Percentiles rank a stretch among this genome's conserved stretches.
Evolutionary conservation across 2,888 invertebrate genomes (phyloP).

Genomic region (Plebejus melissa): DNA sequence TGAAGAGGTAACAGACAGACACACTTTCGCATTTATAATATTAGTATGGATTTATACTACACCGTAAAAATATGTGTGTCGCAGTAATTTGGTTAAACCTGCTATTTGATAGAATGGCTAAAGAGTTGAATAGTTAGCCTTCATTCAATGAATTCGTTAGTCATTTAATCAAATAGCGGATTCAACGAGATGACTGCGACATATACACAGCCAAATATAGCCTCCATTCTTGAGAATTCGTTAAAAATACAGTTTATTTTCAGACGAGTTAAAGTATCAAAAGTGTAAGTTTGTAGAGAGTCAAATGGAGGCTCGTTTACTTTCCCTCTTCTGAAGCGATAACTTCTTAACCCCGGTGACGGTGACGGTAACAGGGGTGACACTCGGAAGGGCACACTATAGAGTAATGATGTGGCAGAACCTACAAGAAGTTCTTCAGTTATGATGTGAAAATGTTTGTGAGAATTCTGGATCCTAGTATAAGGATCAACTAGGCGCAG

Average conservation of each 20-base stretch:
- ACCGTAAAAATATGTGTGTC: too few species aligned
- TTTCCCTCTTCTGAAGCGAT: slow-evolving; percentile 57
- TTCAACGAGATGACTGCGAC: too few species aligned
- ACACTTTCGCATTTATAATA: too few species aligned
- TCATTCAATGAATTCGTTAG: too few species aligned
- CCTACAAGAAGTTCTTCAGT: neutral
- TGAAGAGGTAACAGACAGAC: too few species aligned
- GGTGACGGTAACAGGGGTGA: slow-evolving; percentile 66
- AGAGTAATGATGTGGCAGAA: slow-evolving; percentile 33
- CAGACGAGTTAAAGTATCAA: neutral
- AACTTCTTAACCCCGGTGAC: slow-evolving; percentile 70
- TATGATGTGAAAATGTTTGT: neutral
- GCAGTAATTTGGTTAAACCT: too few species aligned
- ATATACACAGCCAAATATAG: neutral
- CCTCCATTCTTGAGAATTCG: neutral
- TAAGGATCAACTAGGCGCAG: too few species aligned
- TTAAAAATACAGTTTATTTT: slow-evolving; percentile 20
- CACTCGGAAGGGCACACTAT: slow-evolving; percentile 55
- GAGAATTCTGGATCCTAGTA: too few species aligned
- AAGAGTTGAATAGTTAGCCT: too few species aligned
- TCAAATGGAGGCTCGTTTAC: slow-evolving; percentile 55
- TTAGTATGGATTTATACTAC: too few species aligned
- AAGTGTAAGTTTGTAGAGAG: neutral
- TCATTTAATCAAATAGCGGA: too few species aligned
- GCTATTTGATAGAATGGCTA: too few species aligned